Evolutionary conservation across 2,888 invertebrate genomes (phyloP), one percentile per base, ranked within the genome.

Genomic region (Drosophila algonquin): DNA sequence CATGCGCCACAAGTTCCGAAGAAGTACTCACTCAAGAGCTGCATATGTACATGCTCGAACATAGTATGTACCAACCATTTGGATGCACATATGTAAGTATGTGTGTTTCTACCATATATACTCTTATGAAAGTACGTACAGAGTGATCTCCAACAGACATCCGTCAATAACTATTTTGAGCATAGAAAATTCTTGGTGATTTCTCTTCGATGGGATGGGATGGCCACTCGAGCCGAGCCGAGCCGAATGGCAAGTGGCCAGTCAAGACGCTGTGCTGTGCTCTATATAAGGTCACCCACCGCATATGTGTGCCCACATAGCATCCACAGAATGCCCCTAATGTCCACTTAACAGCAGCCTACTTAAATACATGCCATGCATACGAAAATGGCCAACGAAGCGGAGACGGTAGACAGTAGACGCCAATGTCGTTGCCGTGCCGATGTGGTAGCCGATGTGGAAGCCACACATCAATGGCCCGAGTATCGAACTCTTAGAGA

Each of bases 291-390:
- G 88, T 83, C 85, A 71, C 77, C 77, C 73, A 75, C 40, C 40
- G 40, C 40, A 40, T 40, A 40, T 40, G 40, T 79, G 74, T 81
- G 70, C 79, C 73, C 64, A 73, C 73, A 64, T 71, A 73, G 79
- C 70, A 61, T 72, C 62, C 67, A 73, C 71, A 73, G 80, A 73
- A 80, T 83, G 88, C 82, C 86, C 82, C 82, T 82, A 85, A 83
- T 85, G 88, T 82, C 82, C 86, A 87, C 88, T 87, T 82, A 80
- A 73, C 86, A 77, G 52, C 63, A 63, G 86, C 86, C 88, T 85
- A 85, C 86, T 87, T 87, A 78, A 87, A 85, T 68, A 85, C 82
- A 82, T 82, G 80, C 71, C 86, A 65, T 85, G 86, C 88, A 79
- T 87, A 77, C 74, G 64, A 81, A 86, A 69, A 77, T 80, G 80